These are phyloP conservation scores for Monochamus saltuarius DNA, from an alignment of 1,140 invertebrate species.

Conservation along the genomic window DNA sequence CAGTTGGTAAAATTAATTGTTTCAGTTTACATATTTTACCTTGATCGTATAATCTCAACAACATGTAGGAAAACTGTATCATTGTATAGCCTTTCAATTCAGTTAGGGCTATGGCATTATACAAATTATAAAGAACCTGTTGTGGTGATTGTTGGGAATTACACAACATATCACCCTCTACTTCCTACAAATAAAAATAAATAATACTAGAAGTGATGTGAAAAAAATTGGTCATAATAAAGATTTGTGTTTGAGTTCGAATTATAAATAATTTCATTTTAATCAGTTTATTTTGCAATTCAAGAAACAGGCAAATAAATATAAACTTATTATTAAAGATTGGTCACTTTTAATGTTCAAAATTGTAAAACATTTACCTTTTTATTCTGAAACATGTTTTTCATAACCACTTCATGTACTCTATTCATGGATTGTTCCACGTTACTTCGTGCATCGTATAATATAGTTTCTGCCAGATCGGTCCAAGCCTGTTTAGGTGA, in stretches of 20 bases:
- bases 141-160: conserved; percentile 72
- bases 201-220: neutral
- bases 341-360: too few species aligned
- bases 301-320: too few species aligned
- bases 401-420: conserved; percentile 57
- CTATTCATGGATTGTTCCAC: conserved; percentile 55
- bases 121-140: conserved; percentile 78
- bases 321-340: too few species aligned
- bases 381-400: conserved; percentile 61
- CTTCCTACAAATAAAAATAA: conserved; percentile 62
- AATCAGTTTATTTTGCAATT: too few species aligned
- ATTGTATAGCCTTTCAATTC: conserved; percentile 84
- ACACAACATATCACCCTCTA: conserved; percentile 63
- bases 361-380: conserved; percentile 57
- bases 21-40: conserved; percentile 53
- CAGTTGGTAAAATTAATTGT: neutral
- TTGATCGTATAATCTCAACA: conserved; percentile 72
- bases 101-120: conserved; percentile 73
- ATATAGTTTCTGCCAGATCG: conserved; percentile 62
- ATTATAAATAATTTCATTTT: conserved; percentile 5
- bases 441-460: conserved; percentile 58
- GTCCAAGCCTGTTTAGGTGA: conserved; percentile 59
- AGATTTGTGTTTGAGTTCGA: conserved; percentile 2
- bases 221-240: conserved; percentile 4
- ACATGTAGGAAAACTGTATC: conserved; percentile 85